Base-by-base conservation (phyloP, 2,888 invertebrate species). In the Hermaeophaga mercurialis region DNA sequence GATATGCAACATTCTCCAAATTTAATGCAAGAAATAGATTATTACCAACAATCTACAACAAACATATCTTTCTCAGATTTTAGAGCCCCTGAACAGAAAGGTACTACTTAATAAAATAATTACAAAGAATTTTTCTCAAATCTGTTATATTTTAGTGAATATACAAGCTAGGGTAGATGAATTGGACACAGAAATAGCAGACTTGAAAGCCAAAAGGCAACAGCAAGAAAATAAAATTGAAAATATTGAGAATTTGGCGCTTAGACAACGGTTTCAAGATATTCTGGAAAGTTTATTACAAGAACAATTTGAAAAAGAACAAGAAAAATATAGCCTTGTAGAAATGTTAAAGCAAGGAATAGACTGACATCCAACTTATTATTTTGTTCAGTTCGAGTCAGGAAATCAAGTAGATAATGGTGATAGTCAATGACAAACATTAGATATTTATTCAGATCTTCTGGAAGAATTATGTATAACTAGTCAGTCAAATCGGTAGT, bases 211-310 rank as follows among this genome's bases (percentile, higher is more conserved):
- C 31, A 84, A 90, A 45, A 81, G 90, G 58, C 84, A 87, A 52
- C 86, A 90, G 67, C 93, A 92, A 62, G 91, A 94, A 69, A 82
- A 86, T 63, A 91, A 94, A 77, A 88, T 94, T 59, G 85, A 89
- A 15, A 89, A 87, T 39, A 91, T 94, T 73, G 93, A 94, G 72
- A 95, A 94, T 75, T 80, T 87, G 60, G 90, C 91, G 8, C 76
- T 95, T 9, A 80, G 89, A 43, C 91, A 93, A 75, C 81, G 94
- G 49, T 90, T 96, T 75, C 65, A 65, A 58, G 89, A 90, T 63
- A 89, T 87, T 47, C 78, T 94, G 18, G 90, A 94, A 63, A 86
- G 88, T 67, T 78, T 94, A 8, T 82, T 89, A 61, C 87, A 89
- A 68, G 91, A 93, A 71, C 89, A 92, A 64, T 81, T 88, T 66